These are phyloP conservation scores for Acrobasis suavella DNA, from an alignment of 2,888 invertebrate genomes.

Conservation along the genomic window DNA sequence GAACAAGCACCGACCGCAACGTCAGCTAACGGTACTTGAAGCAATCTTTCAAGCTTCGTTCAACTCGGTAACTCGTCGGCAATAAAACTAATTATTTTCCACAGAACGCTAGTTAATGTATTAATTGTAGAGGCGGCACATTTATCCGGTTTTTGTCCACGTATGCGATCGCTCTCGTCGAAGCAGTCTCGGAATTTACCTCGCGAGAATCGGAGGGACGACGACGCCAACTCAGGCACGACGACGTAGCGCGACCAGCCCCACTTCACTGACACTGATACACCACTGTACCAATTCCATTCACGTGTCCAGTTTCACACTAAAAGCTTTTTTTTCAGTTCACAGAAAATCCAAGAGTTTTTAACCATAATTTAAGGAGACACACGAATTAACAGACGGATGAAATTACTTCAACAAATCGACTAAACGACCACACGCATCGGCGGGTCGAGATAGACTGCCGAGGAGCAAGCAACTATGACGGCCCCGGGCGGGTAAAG, in stretches of 20 bases:
- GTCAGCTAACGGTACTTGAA: constrained; percentile 64
- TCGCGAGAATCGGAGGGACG: constrained; percentile 72
- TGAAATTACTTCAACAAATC: constrained; percentile 43
- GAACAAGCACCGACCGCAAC: constrained; percentile 58
- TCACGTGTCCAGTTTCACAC: constrained; percentile 48
- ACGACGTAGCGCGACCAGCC: constrained; percentile 66
- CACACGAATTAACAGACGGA: constrained; percentile 73
- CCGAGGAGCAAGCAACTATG: constrained; percentile 38
- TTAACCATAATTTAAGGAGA: constrained; percentile 48
- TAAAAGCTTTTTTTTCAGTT: constrained; percentile 46
- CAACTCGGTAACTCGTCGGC: constrained; percentile 43
- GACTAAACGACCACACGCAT: constrained; percentile 46
- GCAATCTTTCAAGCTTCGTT: constrained; percentile 56
- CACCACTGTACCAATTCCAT: constrained; percentile 56
- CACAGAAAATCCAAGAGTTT: constrained; percentile 49
- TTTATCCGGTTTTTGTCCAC: constrained; percentile 71
- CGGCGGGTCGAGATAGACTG: constrained; percentile 54
- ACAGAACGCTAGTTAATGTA: constrained; percentile 51
- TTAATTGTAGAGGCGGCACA: constrained; percentile 56
- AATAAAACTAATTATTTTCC: constrained; percentile 49
- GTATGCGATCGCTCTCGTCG: constrained; percentile 65
- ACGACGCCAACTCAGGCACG: constrained; percentile 73
- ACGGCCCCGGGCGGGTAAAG: constrained; percentile 54
- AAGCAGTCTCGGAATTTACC: constrained; percentile 72
- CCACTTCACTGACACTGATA: constrained; percentile 68